phyloP scores from a whole-genome alignment of 2,113 vertebrate genomes.

The Xerus inauris region DNA sequence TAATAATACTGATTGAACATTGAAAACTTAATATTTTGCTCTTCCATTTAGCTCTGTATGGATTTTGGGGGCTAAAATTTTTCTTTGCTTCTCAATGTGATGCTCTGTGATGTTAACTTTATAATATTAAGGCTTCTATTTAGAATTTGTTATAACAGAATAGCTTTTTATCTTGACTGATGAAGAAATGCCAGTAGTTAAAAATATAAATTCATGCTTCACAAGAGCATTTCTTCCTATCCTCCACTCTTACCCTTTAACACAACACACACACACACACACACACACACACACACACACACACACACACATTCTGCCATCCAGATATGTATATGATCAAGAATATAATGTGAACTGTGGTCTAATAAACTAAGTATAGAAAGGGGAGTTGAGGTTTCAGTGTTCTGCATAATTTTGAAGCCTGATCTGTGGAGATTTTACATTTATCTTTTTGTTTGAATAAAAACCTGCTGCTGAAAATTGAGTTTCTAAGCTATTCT shows the following conservation, averaged over 20 bases:
- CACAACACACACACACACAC: background rate
- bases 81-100: constrained; percentile 58
- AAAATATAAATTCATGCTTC: constrained; percentile 14
- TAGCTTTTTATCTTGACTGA: constrained; percentile 10
- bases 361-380: background rate
- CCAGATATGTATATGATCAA: background rate
- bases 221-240: background rate
- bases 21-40: constrained; percentile 42
- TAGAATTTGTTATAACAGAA: constrained; percentile 29
- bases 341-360: background rate
- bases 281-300: background rate
- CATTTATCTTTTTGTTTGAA: constrained; percentile 42
- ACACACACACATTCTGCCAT: background rate
- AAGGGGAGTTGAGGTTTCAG: background rate
- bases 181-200: background rate
- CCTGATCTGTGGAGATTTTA: background rate
- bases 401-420: constrained; percentile 50
- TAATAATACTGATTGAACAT: constrained; percentile 39
- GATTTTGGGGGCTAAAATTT: constrained; percentile 24
- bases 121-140: background rate
- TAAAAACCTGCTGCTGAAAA: background rate
- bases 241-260: background rate
- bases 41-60: constrained; percentile 35
- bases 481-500: constrained; percentile 4
- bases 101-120: constrained; percentile 27